Base-by-base conservation (phyloP, 2,888 invertebrate genomes). In the Dasysyrphus albostriatus region DNA sequence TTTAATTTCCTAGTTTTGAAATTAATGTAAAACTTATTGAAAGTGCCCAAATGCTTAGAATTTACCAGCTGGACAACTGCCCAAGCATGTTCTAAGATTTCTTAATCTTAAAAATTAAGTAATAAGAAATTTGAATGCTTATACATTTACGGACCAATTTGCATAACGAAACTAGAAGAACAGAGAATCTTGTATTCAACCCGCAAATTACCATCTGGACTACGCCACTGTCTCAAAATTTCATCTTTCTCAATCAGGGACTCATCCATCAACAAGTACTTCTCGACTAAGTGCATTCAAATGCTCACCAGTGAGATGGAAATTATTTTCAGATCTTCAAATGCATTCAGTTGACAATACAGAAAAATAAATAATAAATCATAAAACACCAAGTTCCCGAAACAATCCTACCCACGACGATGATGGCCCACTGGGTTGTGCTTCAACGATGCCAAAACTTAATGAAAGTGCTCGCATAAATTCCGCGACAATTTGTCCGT, bases 231-330 rank as follows among this genome's bases (percentile, higher is more conserved):
- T n/a, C 58, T 61, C 9, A 16, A 16, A 49, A 56, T 51, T 70
- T 56, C 58, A 65, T 75, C 42, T 54, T 75, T 84, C 44, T 73
- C 29, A 34, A 51, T 54, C 44, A 69, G 54, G 70, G 44, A 37
- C 83, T 49, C 83, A 84, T 84, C 83, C 75, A 84, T 84, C 83
- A 84, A 24, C 80, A 51, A 58, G 12, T 51, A 70, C 80, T 80
- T 70, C 63, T 70, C 75, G 75, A 70, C 49, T 37, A 29, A 12
- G 70, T 49, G 59, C 74, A 70, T 72, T 65, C 10, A 37, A 83
- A 58, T 51, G 69, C 74, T 69, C 39, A 70, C 79, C 74, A 70
- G 14, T 49, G 37, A 42, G 70, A 75, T 70, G 70, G 83, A 80
- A 84, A 75, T 80, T 75, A 84, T 84, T 72, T 70, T 65, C 74